A percentile compares a stretch with the other conserved stretches of the same genome.
These are phyloP conservation scores for Emydocephalus ijimae DNA, from an alignment of 2,113 vertebrate species.

Conservation along the genomic window DNA sequence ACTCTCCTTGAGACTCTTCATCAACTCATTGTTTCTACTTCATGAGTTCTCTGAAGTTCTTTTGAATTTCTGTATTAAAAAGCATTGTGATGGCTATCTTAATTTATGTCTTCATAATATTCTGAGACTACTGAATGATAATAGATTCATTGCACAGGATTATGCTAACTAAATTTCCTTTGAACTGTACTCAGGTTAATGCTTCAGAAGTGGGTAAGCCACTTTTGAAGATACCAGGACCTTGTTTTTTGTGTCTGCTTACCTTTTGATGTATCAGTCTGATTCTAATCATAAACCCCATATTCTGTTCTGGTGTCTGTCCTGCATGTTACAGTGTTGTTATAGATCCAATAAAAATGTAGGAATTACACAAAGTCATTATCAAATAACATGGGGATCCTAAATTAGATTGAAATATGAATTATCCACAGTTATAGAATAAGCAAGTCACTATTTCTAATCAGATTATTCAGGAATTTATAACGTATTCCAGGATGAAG, in stretches of 20 bases:
- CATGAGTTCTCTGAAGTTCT: not conserved
- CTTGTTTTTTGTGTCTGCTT: slow-evolving; percentile 6
- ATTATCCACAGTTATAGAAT: not conserved
- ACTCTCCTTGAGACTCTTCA: not conserved
- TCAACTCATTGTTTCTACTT: not conserved
- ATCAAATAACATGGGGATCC: not conserved
- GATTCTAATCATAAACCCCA: slow-evolving; percentile 4
- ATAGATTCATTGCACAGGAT: not conserved
- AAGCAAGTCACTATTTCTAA: not conserved
- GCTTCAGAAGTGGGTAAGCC: not conserved
- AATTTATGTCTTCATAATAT: not conserved
- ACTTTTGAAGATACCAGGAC: not conserved
- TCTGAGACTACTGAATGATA: not conserved
- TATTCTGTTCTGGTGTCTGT: not conserved
- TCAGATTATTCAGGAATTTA: not conserved
- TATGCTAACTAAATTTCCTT: not conserved
- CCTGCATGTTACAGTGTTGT: not conserved
- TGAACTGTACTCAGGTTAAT: not conserved
- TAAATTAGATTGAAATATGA: not conserved
- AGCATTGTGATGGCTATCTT: not conserved
- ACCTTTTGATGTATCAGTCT: slow-evolving; percentile 8
- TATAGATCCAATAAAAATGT: not conserved
- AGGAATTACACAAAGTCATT: not conserved
- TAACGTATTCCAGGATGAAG: not conserved
- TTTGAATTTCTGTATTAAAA: not conserved